Conservation (phyloP, 2,797 vertebrate genomes). For the Tragopan temminckii region DNA sequence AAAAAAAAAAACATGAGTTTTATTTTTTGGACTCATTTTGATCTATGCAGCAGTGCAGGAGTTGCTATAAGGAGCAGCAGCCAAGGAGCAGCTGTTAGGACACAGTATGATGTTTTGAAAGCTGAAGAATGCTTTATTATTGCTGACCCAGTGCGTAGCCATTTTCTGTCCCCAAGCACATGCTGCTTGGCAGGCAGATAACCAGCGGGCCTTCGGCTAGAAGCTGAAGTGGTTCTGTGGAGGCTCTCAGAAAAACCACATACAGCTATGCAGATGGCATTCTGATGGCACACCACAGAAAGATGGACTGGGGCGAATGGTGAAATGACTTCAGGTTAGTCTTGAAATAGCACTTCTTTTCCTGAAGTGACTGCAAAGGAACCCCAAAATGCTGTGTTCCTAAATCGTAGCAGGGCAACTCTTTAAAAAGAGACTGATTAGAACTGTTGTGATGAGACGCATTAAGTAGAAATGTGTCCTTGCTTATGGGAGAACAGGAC, state of each 20-base stretch:
- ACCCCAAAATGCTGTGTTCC: not conserved
- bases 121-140: not conserved
- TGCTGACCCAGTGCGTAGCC: not conserved
- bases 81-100: not conserved
- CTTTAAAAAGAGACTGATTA: not conserved
- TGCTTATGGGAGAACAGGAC: not conserved
- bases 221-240: not conserved
- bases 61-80: not conserved
- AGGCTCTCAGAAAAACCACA: not conserved
- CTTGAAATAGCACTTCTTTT: not conserved
- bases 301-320: not conserved
- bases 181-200: not conserved
- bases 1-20: not conserved
- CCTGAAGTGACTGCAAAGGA: not conserved
- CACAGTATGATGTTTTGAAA: not conserved
- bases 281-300: rapidly evolving
- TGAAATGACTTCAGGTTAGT: not conserved
- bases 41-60: not conserved
- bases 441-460: not conserved
- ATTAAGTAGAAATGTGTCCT: not conserved
- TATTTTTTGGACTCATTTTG: not conserved
- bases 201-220: not conserved
- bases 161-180: rapidly evolving
- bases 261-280: not conserved
- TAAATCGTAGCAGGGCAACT: not conserved